These are phyloP conservation scores for Labeo calbasu DNA, from an alignment of 2,797 vertebrate genomes.

Conservation along the genomic window DNA sequence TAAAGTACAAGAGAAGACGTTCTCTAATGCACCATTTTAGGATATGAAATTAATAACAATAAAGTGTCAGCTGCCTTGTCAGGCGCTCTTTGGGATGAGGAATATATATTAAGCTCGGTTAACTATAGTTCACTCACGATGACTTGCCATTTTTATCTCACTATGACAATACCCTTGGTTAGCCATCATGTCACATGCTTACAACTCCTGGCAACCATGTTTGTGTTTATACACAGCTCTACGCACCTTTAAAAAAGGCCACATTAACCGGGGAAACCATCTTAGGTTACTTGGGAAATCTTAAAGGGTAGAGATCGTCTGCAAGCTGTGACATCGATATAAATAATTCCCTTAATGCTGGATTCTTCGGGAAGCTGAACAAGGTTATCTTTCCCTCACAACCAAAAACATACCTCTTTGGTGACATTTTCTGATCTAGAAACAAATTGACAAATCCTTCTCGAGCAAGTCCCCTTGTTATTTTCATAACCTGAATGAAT, in stretches of 20 bases:
- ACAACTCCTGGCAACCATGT: constrained; percentile 72
- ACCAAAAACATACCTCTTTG: too few relatives aligned
- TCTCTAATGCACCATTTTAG: constrained; percentile 3
- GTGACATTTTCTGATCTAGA: too few relatives aligned
- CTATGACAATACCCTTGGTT: constrained; percentile 22
- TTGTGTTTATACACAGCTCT: constrained; percentile 68
- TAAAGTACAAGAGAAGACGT: neutral
- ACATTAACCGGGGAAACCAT: neutral
- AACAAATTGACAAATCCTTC: too few relatives aligned
- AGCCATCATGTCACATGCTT: constrained; percentile 69
- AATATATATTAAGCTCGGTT: constrained; percentile 5
- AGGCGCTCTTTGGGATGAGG: neutral
- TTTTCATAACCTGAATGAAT: too few relatives aligned
- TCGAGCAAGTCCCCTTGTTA: too few relatives aligned
- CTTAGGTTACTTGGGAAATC: neutral
- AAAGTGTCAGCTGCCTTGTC: constrained; percentile 16
- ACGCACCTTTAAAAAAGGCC: neutral
- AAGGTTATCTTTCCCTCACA: too few relatives aligned
- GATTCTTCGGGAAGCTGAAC: too few relatives aligned
- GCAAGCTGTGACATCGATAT: too few relatives aligned
- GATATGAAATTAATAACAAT: neutral
- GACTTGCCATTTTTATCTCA: constrained; percentile 12
- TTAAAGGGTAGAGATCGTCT: neutral
- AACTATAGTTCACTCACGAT: constrained; percentile 17
- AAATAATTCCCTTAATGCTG: too few relatives aligned